phyloP scores from a whole-genome alignment of 2,888 invertebrate species.

The Muschampia plurimacula region DNA sequence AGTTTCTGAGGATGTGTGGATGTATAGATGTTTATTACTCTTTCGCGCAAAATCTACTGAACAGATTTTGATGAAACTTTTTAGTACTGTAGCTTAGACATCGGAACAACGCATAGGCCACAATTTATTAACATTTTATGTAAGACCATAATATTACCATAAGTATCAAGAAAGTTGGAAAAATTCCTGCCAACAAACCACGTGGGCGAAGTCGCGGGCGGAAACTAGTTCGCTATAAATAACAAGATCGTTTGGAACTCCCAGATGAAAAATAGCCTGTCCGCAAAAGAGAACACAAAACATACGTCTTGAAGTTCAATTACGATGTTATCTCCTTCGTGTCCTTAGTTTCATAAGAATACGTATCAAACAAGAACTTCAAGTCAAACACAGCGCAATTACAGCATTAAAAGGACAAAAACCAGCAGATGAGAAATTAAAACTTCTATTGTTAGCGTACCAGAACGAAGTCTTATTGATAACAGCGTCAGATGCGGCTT shows the following conservation, averaged over 20 bases:
- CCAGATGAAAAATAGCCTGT: background rate
- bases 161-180: no score
- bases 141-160: no score
- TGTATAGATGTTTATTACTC: no score
- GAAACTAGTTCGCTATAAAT: no score
- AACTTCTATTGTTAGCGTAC: constrained; percentile 46
- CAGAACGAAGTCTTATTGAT: constrained; percentile 39
- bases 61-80: no score
- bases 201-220: no score
- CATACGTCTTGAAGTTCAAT: background rate
- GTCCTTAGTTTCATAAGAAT: background rate
- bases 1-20: no score
- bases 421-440: constrained; percentile 48
- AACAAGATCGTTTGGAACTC: background rate
- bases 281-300: background rate
- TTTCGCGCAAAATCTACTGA: no score
- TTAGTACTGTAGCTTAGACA: no score
- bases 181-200: no score
- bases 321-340: background rate
- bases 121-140: no score
- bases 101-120: no score
- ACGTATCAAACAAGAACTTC: background rate
- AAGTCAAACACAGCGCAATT: constrained; percentile 19
- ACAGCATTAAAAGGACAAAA: constrained; percentile 5
- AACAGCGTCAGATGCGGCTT: background rate